phyloP scores from a whole-genome alignment of 2,797 vertebrate species.

The Girardinus metallicus region DNA sequence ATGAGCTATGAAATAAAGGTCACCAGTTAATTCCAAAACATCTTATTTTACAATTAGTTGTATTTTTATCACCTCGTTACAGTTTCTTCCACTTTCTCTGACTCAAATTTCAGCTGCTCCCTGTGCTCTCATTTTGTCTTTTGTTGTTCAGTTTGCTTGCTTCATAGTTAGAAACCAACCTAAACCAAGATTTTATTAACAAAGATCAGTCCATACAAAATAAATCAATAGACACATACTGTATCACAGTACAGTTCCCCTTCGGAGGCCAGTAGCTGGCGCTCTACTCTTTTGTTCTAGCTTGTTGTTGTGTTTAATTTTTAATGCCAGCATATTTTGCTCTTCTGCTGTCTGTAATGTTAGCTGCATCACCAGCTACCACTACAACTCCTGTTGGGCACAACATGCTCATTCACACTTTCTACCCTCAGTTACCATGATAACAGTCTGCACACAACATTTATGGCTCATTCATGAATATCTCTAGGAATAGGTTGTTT shows the following conservation, averaged over 20 bases:
- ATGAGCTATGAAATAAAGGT: too few relatives aligned
- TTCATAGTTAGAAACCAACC: too few relatives aligned
- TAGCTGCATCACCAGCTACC: not conserved
- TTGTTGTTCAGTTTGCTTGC: not conserved
- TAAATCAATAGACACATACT: not conserved
- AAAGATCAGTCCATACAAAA: not conserved
- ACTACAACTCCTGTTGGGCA: not conserved
- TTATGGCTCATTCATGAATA: not conserved
- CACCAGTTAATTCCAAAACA: too few relatives aligned
- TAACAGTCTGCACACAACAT: not conserved
- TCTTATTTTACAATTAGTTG: too few relatives aligned
- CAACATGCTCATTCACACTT: not conserved
- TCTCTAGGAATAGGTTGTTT: not conserved
- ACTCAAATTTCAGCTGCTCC: too few relatives aligned
- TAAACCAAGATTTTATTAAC: not conserved
- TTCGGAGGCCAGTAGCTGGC: not conserved
- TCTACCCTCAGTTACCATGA: not conserved
- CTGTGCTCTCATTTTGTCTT: not conserved
- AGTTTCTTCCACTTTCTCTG: not conserved
- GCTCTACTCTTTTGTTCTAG: not conserved
- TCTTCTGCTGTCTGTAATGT: not conserved
- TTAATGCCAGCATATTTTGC: not conserved
- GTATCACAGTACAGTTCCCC: not conserved
- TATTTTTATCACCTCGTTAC: not conserved
- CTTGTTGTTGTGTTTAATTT: not conserved